phyloP scores from a whole-genome alignment of 2,888 invertebrate species.

The Drosophila testacea region DNA sequence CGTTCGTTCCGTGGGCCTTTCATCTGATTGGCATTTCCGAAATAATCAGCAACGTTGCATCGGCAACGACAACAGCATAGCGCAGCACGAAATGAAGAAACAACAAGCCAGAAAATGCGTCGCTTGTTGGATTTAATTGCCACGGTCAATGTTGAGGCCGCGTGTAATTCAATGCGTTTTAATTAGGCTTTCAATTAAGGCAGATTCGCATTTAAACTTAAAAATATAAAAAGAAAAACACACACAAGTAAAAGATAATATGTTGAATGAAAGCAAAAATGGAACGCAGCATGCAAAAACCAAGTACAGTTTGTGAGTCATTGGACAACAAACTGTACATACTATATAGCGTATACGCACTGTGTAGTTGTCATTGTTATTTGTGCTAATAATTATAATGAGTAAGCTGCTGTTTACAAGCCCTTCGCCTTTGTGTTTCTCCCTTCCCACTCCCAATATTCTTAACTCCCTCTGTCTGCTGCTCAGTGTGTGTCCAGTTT shows the following conservation, averaged over 20 bases:
- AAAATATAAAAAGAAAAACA: conserved; percentile 9
- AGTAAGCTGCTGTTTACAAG: conserved; percentile 20
- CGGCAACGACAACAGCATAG: conserved; percentile 30
- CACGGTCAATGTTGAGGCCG: conserved; percentile 62
- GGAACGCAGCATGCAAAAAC: conserved; percentile 45
- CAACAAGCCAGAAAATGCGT: conserved; percentile 55
- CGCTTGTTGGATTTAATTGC: conserved; percentile 78
- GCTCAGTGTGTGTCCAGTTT: conserved; percentile 60
- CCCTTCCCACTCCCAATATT: background rate
- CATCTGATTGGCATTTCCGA: conserved; percentile 81
- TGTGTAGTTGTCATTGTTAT: conserved; percentile 15
- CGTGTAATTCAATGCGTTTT: conserved; percentile 77
- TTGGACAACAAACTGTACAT: conserved; percentile 18
- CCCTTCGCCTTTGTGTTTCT: conserved; percentile 1
- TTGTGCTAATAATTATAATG: conserved; percentile 13
- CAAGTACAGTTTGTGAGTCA: conserved; percentile 38
- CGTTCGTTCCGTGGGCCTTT: conserved; percentile 57
- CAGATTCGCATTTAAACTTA: conserved; percentile 59
- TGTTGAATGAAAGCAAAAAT: conserved; percentile 29
- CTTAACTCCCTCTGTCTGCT: conserved; percentile 19
- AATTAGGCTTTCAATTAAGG: conserved; percentile 75
- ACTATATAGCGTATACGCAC: conserved; percentile 43
- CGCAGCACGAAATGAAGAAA: conserved; percentile 54
- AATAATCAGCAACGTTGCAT: conserved; percentile 72
- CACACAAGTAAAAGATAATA: conserved; percentile 2